Evolutionary conservation across 30 jellyfish, hydroid and myxozoan species (phyloP).

Genomic region (Catostylus mosaicus): DNA sequence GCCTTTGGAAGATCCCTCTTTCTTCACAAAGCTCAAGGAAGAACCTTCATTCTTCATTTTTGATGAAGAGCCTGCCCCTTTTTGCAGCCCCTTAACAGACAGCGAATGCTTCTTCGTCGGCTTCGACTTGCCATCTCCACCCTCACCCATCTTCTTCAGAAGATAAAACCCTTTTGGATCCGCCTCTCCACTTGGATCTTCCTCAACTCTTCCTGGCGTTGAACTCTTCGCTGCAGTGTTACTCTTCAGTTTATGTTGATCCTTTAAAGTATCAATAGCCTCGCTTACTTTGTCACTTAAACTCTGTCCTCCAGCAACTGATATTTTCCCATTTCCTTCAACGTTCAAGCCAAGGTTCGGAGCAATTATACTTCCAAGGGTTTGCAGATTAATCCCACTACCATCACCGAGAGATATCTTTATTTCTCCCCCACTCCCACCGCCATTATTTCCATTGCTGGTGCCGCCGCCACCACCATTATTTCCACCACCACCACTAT

Average conservation of each 20-base stretch:
- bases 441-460: conserved; percentile 17
- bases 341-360: conserved; percentile 50
- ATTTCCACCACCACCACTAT: conserved; percentile 23
- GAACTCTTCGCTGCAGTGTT: conserved; percentile 61
- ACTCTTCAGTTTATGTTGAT: conserved; percentile 31
- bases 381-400: conserved; percentile 27
- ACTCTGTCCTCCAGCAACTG: conserved; percentile 31
- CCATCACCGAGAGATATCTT: conserved; percentile 14
- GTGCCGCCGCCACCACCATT: conserved; percentile 27
- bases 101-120: not conserved
- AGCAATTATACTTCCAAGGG: conserved; percentile 49
- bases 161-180: conserved; percentile 21
- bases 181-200: not conserved
- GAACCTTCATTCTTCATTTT: not conserved
- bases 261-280: conserved; percentile 36
- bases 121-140: not conserved
- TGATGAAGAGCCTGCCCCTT: not conserved
- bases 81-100: not conserved
- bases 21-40: not conserved
- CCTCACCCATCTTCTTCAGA: conserved; percentile 19
- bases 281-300: conserved; percentile 43
- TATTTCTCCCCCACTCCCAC: conserved; percentile 52
- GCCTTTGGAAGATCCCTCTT: conserved; percentile 32
- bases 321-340: conserved; percentile 41
- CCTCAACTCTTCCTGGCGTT: conserved; percentile 20